Percentiles rank a stretch among this genome's conserved stretches.
Evolutionary conservation across 2,888 invertebrate species (phyloP).

Genomic region (Philereme transversata): DNA sequence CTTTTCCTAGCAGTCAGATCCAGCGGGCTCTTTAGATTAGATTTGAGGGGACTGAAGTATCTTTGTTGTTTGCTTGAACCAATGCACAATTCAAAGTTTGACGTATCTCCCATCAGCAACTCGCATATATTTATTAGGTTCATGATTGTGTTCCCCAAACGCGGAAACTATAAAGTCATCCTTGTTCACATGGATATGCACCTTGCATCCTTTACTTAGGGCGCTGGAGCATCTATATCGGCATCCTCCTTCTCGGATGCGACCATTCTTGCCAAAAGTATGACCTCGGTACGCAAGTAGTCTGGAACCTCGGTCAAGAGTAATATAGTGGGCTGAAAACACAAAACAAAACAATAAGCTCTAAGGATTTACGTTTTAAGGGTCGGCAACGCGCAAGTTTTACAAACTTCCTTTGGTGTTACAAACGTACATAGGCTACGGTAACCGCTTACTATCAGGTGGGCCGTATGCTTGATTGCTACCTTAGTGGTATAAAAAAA

Average conservation of each 20-base stretch:
- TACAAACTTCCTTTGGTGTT: no score
- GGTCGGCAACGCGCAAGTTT: no score
- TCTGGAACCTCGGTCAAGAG: conserved; percentile 18
- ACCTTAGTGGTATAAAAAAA: no score
- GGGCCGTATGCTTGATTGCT: no score
- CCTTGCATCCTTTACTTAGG: conserved; percentile 35
- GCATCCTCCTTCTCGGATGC: conserved; percentile 14
- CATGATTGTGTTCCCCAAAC: conserved; percentile 17
- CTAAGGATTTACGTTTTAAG: no score
- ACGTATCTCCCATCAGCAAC: conserved; percentile 16
- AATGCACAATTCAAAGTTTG: conserved; percentile 6
- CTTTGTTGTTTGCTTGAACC: no score
- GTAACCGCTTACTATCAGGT: no score
- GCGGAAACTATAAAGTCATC: conserved; percentile 31
- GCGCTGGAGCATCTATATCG: conserved; percentile 37
- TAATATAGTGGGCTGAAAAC: conserved; percentile 29
- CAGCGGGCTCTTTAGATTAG: no score
- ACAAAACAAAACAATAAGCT: background rate
- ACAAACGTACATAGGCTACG: no score
- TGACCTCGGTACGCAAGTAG: conserved; percentile 30
- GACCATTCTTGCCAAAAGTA: conserved; percentile 30
- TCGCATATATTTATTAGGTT: conserved; percentile 8
- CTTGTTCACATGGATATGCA: conserved; percentile 34
- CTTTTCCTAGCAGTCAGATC: no score
- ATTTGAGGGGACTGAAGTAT: no score